Base-by-base conservation (phyloP, 2,113 vertebrate genomes). In the Panthera tigris region DNA sequence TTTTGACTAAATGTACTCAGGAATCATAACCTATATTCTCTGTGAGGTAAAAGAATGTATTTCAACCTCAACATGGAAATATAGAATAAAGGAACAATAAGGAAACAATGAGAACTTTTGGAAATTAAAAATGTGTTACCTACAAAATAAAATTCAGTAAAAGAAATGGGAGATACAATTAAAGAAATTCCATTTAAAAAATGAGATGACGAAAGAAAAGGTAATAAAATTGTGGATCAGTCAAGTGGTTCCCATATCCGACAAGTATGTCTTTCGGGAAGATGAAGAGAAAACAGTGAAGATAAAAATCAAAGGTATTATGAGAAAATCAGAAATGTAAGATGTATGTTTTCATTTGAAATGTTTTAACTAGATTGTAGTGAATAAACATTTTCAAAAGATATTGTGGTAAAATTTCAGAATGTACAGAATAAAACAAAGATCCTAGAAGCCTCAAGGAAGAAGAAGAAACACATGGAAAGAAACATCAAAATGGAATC, bases 11-110 rank as follows among this genome's bases (percentile, higher is more conserved):
- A 94, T 33, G 31, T 50, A 25, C 9, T n/a, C 61, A 41, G 23
- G 13, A 90, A 86, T 4, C 6, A 45, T 63, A 68, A 66, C 21
- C 50, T 25, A 55, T 25, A 83, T 78, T 86, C 41, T 93, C 39
- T 82, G 23, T 83, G 36, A 95, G 29, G 76, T 48, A 48, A 95
- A 68, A 84, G 7, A 68, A 36, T 52, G 7, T 68, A 52, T 92
- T 92, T 94, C 39, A 96, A 69, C 27, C 7, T 96, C 55, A 23
- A 93, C 82, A 78, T 15, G 39, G 82, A 68, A 81, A n/a, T 55
- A 71, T 33, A 83, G 41, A 83, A 63, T 76, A 82, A 91, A 74
- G 12, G 21, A 86, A 82, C 18, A 80, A 31, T 52, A 7, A 80
- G 13, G 10, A 2, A 90, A 74, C 4, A 90, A 68, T 76, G 39